Percentiles rank a stretch among this genome's conserved stretches.
Conservation (phyloP, 2,113 vertebrate genomes). For the Proteles cristata region DNA sequence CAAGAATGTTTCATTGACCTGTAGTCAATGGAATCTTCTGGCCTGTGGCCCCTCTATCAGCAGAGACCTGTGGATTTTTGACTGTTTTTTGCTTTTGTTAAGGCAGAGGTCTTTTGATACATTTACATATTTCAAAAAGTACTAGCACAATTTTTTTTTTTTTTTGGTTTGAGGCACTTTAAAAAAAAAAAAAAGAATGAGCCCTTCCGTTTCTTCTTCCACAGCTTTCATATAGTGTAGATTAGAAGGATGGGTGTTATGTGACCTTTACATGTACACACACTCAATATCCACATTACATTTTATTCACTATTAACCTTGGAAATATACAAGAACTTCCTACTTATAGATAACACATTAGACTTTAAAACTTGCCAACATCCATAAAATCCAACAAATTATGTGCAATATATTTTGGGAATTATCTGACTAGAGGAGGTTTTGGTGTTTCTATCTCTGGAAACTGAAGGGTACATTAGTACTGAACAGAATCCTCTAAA, state of each 20-base stretch:
- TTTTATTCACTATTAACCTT: conserved; percentile 12
- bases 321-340: not conserved
- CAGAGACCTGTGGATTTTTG: not conserved
- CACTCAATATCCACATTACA: not conserved
- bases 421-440: not conserved
- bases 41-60: not conserved
- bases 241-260: not conserved
- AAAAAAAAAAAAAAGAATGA: not conserved
- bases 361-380: not conserved
- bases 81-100: not conserved
- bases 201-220: not conserved
- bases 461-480: not conserved
- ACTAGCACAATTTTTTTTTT: not conserved
- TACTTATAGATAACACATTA: not conserved
- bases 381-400: conserved; percentile 32
- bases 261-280: not conserved
- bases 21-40: not conserved
- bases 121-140: not conserved
- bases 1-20: not conserved
- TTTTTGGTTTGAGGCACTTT: not conserved
- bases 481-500: not conserved
- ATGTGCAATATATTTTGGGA: not conserved
- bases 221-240: not conserved
- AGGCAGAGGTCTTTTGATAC: not conserved
- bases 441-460: not conserved